Percentiles rank a stretch among this genome's conserved stretches.
These are phyloP conservation scores for Cataglyphis albicans DNA, from an alignment of 2,888 invertebrate genomes.

Conservation along the genomic window DNA sequence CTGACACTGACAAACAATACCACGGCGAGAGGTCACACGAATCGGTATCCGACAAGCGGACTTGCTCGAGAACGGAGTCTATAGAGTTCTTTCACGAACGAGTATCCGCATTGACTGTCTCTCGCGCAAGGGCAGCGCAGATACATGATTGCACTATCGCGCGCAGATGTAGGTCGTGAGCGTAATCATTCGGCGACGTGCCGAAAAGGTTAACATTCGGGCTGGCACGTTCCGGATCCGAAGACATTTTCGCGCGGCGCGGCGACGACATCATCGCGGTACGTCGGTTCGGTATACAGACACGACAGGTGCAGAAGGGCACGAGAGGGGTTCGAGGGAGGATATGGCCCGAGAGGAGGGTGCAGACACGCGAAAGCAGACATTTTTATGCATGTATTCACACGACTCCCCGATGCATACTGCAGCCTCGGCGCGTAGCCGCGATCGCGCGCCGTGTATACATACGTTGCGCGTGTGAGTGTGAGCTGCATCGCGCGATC, in stretches of 20 bases:
- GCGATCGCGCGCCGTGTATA: conserved; percentile 30
- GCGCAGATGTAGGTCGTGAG: conserved; percentile 67
- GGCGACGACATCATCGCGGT: conserved; percentile 38
- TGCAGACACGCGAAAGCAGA: conserved; percentile 72
- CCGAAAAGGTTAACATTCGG: conserved; percentile 76
- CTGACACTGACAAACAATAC: conserved; percentile 35
- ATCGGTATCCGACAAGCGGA: conserved; percentile 22
- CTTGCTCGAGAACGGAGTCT: conserved; percentile 32
- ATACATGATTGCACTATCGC: conserved; percentile 59
- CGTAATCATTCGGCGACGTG: conserved; percentile 78
- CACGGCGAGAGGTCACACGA: conserved; percentile 34
- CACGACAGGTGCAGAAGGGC: conserved; percentile 4
- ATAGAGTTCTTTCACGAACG: conserved; percentile 17
- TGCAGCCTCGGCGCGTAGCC: conserved; percentile 49
- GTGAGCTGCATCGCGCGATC: conserved; percentile 63
- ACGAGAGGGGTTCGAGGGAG: conserved; percentile 27
- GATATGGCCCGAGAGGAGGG: conserved; percentile 27
- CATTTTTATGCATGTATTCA: conserved; percentile 82
- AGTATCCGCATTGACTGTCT: conserved; percentile 40
- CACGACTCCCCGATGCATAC: conserved; percentile 77
- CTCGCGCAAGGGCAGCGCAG: conserved; percentile 35
- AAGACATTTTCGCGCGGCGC: conserved; percentile 68
- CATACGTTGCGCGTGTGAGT: conserved; percentile 45
- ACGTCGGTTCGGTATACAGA: conserved; percentile 10
- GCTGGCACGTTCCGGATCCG: conserved; percentile 69